A percentile compares a stretch with the other conserved stretches of the same genome.
These are phyloP conservation scores for Watersipora subatra DNA, from an alignment of 1,140 invertebrate genomes.

Conservation along the genomic window DNA sequence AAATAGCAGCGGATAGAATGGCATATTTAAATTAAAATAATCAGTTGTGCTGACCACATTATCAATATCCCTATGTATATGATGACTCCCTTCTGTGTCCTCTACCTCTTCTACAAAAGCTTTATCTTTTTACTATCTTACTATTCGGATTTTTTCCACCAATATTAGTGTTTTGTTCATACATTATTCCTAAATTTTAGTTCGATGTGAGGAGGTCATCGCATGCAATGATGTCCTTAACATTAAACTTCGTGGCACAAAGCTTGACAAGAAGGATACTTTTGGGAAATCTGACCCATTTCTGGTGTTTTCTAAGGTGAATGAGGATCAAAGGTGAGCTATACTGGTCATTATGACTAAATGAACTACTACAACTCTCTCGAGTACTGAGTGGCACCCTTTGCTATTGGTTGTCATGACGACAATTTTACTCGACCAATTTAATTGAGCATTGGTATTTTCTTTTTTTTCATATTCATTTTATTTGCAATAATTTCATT, in stretches of 20 bases:
- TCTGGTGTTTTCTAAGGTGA: slow-evolving; percentile 42
- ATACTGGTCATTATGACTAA: slow-evolving; percentile 12
- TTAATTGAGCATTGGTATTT: no score
- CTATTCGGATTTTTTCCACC: background rate
- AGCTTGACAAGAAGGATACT: slow-evolving; percentile 46
- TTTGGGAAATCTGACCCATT: slow-evolving; percentile 49
- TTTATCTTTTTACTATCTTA: background rate
- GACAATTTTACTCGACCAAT: no score
- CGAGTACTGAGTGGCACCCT: no score
- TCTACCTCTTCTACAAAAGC: no score
- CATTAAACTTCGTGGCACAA: slow-evolving; percentile 40
- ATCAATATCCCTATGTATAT: no score
- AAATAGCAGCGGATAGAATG: no score
- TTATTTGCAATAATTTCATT: no score
- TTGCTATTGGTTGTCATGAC: no score
- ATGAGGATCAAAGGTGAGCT: slow-evolving; percentile 39
- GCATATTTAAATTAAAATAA: no score
- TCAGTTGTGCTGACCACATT: no score
- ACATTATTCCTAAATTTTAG: slow-evolving; percentile 4
- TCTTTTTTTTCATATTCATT: no score
- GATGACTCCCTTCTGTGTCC: no score
- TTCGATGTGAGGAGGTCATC: slow-evolving; percentile 25
- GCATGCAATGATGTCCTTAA: slow-evolving; percentile 37
- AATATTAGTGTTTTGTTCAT: background rate
- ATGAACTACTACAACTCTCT: background rate